A percentile compares a stretch with the other conserved stretches of the same genome.
phyloP scores from a whole-genome alignment of 2,888 invertebrate genomes.

The Trachelus troglodyta region DNA sequence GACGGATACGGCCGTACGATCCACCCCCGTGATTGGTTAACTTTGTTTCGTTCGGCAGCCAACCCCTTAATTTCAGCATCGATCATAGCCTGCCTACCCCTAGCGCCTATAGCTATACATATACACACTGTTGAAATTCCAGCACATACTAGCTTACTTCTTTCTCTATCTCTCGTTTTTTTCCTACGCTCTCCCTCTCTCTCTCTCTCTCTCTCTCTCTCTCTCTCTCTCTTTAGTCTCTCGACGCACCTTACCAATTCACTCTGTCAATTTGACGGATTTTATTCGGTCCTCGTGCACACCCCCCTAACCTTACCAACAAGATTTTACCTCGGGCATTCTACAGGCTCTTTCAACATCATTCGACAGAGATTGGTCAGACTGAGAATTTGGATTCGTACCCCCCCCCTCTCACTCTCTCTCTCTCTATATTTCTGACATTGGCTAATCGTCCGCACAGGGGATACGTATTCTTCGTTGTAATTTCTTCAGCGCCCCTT shows the following conservation, averaged over 20 bases:
- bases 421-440: background rate
- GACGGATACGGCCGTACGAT: conserved; percentile 30
- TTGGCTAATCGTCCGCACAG: background rate
- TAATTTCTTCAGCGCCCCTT: background rate
- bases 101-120: background rate
- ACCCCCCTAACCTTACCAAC: conserved; percentile 11
- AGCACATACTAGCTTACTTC: background rate
- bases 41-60: conserved; percentile 54
- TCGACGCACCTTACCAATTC: conserved; percentile 34
- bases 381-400: background rate
- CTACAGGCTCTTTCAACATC: background rate
- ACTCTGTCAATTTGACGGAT: conserved; percentile 48
- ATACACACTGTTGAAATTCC: background rate
- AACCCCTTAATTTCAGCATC: conserved; percentile 58
- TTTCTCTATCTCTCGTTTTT: background rate
- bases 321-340: conserved; percentile 1
- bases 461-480: background rate
- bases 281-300: conserved; percentile 40
- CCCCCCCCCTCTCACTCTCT: too few species aligned
- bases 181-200: conserved; percentile 15
- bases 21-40: conserved; percentile 55
- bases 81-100: conserved; percentile 47
- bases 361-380: background rate
- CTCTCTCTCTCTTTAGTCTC: conserved; percentile 32
- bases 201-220: conserved; percentile 17